Base-by-base conservation (phyloP, 2,113 vertebrate species). In the Peucedramus taeniatus region DNA sequence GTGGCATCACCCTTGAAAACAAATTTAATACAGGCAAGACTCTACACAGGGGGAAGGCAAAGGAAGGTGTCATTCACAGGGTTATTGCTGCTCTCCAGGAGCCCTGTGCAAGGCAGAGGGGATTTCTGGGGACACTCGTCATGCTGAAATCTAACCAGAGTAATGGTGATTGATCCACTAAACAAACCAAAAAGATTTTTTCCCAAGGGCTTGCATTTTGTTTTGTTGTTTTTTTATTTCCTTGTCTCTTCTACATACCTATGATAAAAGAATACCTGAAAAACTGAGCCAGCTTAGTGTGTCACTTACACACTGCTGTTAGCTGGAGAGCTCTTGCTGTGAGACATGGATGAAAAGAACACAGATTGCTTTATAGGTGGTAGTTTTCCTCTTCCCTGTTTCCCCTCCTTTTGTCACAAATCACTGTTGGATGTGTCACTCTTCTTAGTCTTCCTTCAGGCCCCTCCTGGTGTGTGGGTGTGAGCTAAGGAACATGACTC, bases 11-110 rank as follows among this genome's bases (percentile, higher is more conserved):
- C 63, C 80, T 65, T 27, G 50, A 23, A 60, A 78, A 39, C 9
- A 37, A 30, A 40, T 64, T 28, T 44, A 27, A 10, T 51, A 3
- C 3, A 23, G 27, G 19, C 65, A 24, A 16, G 31, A 27, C 30
- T 44, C 51, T 19, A 1, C 11, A 2, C 12, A 4, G 5, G 8
- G 13, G 31, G 31, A 65, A 66, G 23, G 44, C 68, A 70, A n/a
- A 66, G 42, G 16, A 42, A n/a, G 20, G 40, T n/a, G 31, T 26
- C 3, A 0, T 13, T 44, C 0, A 0, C 28, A 33, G 35, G 37
- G 19, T 61, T 70, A 24, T 33, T 89, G 54, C 47, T 63, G 56
- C 35, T 61, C 42, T 49, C 70, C 27, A 64, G 68, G 27, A 83
- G 31, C 23, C 45, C 37, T 61, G 19, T 39, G 69, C 57, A 47